Percentiles rank a stretch among this genome's conserved stretches.
Conservation (phyloP, 2,888 invertebrate genomes). For the Pardosa pseudoannulata region DNA sequence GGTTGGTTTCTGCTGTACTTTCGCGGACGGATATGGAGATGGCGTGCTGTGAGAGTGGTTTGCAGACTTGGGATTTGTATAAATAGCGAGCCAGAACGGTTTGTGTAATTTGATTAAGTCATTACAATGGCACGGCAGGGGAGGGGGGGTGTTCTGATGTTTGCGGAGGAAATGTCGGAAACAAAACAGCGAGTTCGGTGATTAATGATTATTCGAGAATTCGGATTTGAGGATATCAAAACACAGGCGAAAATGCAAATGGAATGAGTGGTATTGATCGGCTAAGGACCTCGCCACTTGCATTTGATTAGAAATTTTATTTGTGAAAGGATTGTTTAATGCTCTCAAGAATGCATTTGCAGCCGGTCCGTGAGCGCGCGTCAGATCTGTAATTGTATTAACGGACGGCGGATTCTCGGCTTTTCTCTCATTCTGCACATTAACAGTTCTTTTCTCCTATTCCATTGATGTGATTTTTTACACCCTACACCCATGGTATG, state of each 20-base stretch:
- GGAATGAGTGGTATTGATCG: not conserved
- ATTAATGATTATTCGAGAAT: slow-evolving; percentile 35
- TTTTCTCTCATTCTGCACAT: too few relatives aligned
- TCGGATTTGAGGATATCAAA: slow-evolving; percentile 1
- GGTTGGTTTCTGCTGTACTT: too few relatives aligned
- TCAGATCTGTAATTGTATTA: too few relatives aligned
- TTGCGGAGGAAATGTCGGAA: slow-evolving; percentile 18
- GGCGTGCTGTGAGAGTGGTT: not conserved
- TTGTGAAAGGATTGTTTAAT: too few relatives aligned
- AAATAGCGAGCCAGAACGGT: slow-evolving; percentile 42
- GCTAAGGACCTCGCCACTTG: too few relatives aligned
- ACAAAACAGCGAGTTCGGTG: slow-evolving; percentile 2
- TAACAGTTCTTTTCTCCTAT: too few relatives aligned
- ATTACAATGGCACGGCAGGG: slow-evolving; percentile 35
- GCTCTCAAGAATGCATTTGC: too few relatives aligned
- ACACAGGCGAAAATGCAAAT: not conserved
- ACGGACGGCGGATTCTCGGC: too few relatives aligned
- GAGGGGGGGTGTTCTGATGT: slow-evolving; percentile 5
- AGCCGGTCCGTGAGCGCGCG: too few relatives aligned
- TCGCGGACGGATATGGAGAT: not conserved
- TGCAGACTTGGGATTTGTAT: slow-evolving; percentile 66
- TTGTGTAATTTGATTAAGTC: slow-evolving; percentile 64
- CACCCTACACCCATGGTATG: too few relatives aligned
- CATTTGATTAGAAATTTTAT: too few relatives aligned
- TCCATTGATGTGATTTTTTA: too few relatives aligned